Base-by-base conservation (phyloP, 2,888 invertebrate species). In the Hydropsyche betteni region DNA sequence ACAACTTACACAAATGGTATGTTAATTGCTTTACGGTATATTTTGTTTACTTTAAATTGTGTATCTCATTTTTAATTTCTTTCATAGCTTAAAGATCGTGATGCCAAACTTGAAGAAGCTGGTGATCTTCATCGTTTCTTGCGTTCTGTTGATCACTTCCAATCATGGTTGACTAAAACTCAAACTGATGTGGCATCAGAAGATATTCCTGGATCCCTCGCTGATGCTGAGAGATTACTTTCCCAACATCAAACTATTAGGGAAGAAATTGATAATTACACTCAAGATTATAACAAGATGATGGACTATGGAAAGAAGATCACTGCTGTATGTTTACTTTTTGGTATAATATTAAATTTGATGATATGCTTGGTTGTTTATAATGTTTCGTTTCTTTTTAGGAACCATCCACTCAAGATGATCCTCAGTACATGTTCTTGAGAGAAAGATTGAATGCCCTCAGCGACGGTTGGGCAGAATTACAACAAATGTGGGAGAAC, bases 401-500 rank as follows among this genome's bases (percentile, higher is more conserved):
- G 88, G 94, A 94, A 82, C 93, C 94, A 51, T 91, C 91, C 51
- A 93, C 97, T 80, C 92, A 96, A 84, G 93, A 97, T 85, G 99
- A 99, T 87, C 97, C 99, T 61, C 99, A 99, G 85, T 99, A 99
- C 88, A 99, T 99, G 99, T 99, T 99, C 94, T 88, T 99, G 82
- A 91, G 99, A 79, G 98, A 99, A 87, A 92, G 99, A 68, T 89
- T 99, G 80, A 98, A 97, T 89, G 99, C 99, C 0, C 88, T 99
- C 74, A 96, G 98, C 85, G 98, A 98, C 86, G 99, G 99, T 76
- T 99, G 99, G 99, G 96, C 97, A 80, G 99, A 99, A 84, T 88
- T 99, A 78, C 96, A 98, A 83, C 97, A 99, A 87, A 99, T 99
- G 99, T 99, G 99, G 99, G 98, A 97, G 85, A 99, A 98, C 87